Conservation (phyloP, 1,140 invertebrate genomes). For the Camponotus pennsylvanicus region DNA sequence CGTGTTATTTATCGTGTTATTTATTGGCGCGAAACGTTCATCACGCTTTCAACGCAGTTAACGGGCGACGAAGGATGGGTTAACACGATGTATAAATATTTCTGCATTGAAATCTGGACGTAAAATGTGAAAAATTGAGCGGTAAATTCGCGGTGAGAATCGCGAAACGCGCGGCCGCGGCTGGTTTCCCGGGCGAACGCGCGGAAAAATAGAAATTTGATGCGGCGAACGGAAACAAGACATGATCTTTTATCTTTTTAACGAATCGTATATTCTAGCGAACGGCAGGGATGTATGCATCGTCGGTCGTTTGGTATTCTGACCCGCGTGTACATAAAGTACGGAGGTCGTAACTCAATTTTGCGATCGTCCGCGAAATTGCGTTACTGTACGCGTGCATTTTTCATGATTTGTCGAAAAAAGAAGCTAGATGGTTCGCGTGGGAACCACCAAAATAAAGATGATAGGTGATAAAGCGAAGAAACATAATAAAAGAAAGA, state of each 20-base stretch:
- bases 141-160: constrained; percentile 34
- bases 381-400: constrained; percentile 30
- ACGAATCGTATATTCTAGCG: constrained; percentile 24
- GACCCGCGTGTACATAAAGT: constrained; percentile 54
- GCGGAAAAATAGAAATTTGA: constrained; percentile 50
- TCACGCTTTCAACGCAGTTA: constrained; percentile 35
- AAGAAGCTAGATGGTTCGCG: background rate
- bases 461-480: constrained; percentile 25
- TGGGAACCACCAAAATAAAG: constrained; percentile 31
- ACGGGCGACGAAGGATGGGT: constrained; percentile 10
- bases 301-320: constrained; percentile 12
- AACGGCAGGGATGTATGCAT: constrained; percentile 14
- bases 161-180: background rate
- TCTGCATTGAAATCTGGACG: constrained; percentile 55
- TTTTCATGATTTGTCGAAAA: constrained; percentile 66
- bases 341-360: constrained; percentile 59
- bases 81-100: constrained; percentile 52
- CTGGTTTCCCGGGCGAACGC: background rate
- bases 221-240: constrained; percentile 49
- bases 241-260: constrained; percentile 60
- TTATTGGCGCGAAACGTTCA: constrained; percentile 27
- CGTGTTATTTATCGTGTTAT: background rate
- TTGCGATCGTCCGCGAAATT: constrained; percentile 65
- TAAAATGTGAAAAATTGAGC: constrained; percentile 56
- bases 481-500: constrained; percentile 3